Evolutionary conservation across 2,113 vertebrate genomes (phyloP).

Genomic region (Erythrocebus patas): DNA sequence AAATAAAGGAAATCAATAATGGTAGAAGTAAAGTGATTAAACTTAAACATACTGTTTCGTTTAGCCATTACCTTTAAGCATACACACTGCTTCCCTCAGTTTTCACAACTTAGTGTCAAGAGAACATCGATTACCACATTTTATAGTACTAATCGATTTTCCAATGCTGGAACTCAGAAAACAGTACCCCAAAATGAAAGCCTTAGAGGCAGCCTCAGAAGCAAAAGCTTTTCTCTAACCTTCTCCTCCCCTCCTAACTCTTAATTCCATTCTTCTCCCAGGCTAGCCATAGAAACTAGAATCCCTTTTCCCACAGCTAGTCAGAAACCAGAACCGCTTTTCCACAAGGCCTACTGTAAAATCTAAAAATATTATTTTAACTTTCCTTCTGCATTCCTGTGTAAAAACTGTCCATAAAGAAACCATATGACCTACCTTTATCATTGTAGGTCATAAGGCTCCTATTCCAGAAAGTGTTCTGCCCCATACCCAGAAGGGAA

Average conservation of each 20-base stretch:
- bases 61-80: constrained; percentile 22
- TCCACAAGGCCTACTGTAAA: background rate
- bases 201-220: background rate
- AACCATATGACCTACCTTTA: background rate
- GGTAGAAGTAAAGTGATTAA: constrained; percentile 11
- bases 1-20: background rate
- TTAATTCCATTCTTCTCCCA: background rate
- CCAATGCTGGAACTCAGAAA: background rate
- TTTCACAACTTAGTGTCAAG: background rate
- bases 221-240: background rate
- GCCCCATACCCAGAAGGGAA: background rate
- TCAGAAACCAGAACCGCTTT: background rate
- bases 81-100: background rate
- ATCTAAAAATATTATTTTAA: background rate
- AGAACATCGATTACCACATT: background rate
- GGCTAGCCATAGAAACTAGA: background rate
- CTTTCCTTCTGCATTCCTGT: background rate
- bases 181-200: background rate
- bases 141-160: background rate
- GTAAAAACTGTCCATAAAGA: background rate
- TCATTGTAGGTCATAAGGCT: background rate
- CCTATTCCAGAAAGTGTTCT: background rate
- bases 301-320: background rate
- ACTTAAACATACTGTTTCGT: background rate
- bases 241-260: background rate